These are phyloP conservation scores for Neria commutata DNA, from an alignment of 2,888 invertebrate genomes.

Conservation along the genomic window DNA sequence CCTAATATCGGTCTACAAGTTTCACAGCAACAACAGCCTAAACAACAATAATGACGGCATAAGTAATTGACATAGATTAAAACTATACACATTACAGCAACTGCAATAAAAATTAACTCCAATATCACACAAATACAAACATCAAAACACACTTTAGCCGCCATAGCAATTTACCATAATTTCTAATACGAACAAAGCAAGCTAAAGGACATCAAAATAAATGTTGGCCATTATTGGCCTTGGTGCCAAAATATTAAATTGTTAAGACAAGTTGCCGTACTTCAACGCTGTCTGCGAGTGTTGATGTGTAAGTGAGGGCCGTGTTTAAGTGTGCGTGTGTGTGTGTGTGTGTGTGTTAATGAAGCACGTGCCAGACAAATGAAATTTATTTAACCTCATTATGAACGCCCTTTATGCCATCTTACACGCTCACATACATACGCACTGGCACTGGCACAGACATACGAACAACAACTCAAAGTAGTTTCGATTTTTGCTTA, in stretches of 20 bases:
- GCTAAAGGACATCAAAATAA: background rate
- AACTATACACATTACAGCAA: background rate
- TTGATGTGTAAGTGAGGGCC: too few species aligned
- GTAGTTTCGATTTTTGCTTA: too few species aligned
- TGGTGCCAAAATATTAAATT: background rate
- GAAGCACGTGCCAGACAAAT: background rate
- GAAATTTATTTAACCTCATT: slow-evolving; percentile 10
- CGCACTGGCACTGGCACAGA: background rate
- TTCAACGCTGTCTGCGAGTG: background rate
- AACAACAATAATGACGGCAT: background rate
- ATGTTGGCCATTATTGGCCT: background rate
- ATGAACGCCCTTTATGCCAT: background rate
- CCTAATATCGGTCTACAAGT: too few species aligned
- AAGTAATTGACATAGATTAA: background rate
- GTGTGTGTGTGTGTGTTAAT: too few species aligned
- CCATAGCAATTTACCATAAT: background rate
- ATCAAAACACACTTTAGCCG: background rate
- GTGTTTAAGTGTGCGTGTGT: too few species aligned
- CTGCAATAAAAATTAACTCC: background rate
- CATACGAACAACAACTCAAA: too few species aligned
- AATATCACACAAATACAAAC: background rate
- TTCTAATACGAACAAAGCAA: too few species aligned
- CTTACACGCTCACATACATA: background rate
- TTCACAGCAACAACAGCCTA: too few species aligned
- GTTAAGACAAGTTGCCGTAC: background rate